Conservation (phyloP, 2,888 invertebrate species). For the Candidula unifasciata region DNA sequence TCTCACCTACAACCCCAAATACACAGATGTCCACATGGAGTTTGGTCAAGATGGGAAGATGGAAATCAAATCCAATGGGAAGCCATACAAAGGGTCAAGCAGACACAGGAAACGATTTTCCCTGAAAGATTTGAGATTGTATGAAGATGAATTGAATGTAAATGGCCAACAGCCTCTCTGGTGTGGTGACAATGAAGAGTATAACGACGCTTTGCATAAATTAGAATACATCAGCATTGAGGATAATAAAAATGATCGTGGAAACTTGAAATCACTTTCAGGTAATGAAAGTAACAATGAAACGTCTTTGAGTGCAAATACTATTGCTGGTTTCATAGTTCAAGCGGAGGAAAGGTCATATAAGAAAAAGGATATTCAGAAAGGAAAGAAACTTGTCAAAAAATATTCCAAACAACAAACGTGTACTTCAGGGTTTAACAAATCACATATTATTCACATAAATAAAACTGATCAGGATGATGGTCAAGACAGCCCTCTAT, state of each 20-base stretch:
- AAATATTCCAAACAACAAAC: conserved; percentile 1
- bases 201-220: background rate
- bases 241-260: no score
- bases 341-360: conserved; percentile 39
- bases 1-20: conserved; percentile 57
- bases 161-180: background rate
- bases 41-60: conserved; percentile 29
- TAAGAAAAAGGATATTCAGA: background rate
- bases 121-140: background rate
- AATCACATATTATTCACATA: conserved; percentile 48
- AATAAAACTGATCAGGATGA: background rate
- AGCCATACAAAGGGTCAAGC: background rate
- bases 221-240: no score
- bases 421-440: background rate
- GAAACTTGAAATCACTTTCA: no score
- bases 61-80: conserved; percentile 32
- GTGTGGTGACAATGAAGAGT: background rate
- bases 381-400: background rate
- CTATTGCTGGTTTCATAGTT: conserved; percentile 30
- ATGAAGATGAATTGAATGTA: background rate
- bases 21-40: conserved; percentile 28
- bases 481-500: background rate
- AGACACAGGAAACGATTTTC: conserved; percentile 19
- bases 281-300: background rate
- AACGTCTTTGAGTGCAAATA: background rate